These are phyloP conservation scores for Umimayanthus chanpuru DNA, from an alignment of 92 coral and sea anemone genomes.

Conservation along the genomic window DNA sequence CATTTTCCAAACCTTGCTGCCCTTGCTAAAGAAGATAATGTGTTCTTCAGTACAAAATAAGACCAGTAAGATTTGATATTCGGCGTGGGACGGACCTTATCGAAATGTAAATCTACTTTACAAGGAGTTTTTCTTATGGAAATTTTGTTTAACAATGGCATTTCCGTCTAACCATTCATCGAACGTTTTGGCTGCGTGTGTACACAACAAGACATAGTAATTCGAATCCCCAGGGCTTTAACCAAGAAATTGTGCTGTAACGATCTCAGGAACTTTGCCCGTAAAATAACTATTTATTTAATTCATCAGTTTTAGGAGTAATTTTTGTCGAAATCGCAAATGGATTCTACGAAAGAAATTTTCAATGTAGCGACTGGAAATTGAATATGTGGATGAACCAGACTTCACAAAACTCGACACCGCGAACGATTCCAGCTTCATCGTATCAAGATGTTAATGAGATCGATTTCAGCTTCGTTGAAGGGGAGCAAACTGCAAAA, in stretches of 20 bases:
- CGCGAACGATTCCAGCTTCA: background rate
- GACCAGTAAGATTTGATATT: background rate
- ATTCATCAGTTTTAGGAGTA: background rate
- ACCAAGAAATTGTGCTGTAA: conserved; percentile 22
- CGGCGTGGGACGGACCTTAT: background rate
- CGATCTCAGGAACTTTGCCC: conserved; percentile 6
- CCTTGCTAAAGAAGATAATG: background rate
- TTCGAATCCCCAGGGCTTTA: conserved; percentile 32
- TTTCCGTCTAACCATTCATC: conserved; percentile 28
- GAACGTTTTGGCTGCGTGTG: background rate
- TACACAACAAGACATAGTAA: conserved; percentile 15
- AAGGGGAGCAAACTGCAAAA: background rate
- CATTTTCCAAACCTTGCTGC: background rate
- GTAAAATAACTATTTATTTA: conserved; percentile 5
- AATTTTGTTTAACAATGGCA: conserved; percentile 38
- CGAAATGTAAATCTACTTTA: conserved; percentile 31
- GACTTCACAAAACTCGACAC: background rate
- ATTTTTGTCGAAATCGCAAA: background rate
- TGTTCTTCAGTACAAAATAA: background rate
- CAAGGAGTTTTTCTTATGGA: conserved; percentile 35
- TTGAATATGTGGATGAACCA: background rate
- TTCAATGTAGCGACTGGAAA: background rate
- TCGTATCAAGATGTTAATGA: conserved; percentile 57
- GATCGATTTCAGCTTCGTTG: conserved; percentile 52
- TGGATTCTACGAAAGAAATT: background rate